Base-by-base conservation (phyloP, 2,113 vertebrate genomes). In the Chaetura pelagica region DNA sequence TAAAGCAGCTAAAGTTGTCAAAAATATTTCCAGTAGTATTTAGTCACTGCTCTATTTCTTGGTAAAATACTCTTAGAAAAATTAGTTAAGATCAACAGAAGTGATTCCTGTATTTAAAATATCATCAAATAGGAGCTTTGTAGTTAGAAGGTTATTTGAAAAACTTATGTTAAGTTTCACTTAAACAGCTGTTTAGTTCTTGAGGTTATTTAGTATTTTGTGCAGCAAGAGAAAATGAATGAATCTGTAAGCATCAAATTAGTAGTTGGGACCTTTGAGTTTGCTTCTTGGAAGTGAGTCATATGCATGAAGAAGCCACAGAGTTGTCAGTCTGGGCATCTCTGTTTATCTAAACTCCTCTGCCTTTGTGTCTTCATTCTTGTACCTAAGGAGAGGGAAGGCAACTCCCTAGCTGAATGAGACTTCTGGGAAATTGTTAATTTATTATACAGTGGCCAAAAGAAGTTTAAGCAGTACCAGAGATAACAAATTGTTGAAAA, bases 1-100 rank as follows among this genome's bases (percentile, higher is more conserved):
- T 87, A 79, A 71, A 87, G 34, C 44, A 57, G 38, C 84, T 90
- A 84, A 75, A 15, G 7, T 68, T 77, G 59, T 84, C 12, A 71
- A 34, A 74, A 80, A 48, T 71, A 63, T 63, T 94, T 71, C 51
- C 22, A 55, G 38, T 63, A 62, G 46, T 15, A 8, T 64, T 82
- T 77, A 89, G 19, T 85, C 46, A 49, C 13, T 78, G 18, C 54
- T 87, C 13, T 74, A 4, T 80, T 92, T 82, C 54, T 87, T 40
- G 16, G 49, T 91, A 87, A 95, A 74, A 57, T 62, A 32, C 7
- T 72, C 24, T 35, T 55, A 87, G 58, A 59, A 88, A 83, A 87
- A 91, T 57, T 72, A 74, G 90, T 32, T 75, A 29, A 72, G 12
- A 3, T 91, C 24, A 34, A 8, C 35, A 75, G 54, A 87, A 84